Conservation (phyloP, 1,140 invertebrate genomes). For the Hycleus cichorii region DNA sequence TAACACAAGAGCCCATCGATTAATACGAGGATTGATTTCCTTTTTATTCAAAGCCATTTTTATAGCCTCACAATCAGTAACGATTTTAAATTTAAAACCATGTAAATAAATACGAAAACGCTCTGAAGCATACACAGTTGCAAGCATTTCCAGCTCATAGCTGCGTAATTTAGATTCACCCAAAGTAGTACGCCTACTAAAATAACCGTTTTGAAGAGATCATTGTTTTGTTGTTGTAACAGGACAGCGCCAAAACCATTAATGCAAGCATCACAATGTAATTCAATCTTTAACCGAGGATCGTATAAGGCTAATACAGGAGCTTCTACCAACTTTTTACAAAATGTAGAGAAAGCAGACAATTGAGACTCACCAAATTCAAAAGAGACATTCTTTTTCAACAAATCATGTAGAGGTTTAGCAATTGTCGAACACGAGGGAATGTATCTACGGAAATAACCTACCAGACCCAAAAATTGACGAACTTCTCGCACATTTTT, state of each 20-base stretch:
- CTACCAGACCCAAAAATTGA: conserved; percentile 33
- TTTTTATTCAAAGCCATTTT: conserved; percentile 37
- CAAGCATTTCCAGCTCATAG: conserved; percentile 34
- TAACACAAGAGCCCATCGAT: conserved; percentile 26
- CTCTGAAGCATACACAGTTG: conserved; percentile 36
- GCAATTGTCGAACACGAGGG: conserved; percentile 30
- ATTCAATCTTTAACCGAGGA: conserved; percentile 23
- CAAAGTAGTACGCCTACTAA: conserved; percentile 5
- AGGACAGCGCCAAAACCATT: conserved; percentile 26
- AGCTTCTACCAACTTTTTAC: conserved; percentile 12
- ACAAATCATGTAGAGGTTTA: conserved; percentile 29
- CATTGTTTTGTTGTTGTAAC: conserved; percentile 16
- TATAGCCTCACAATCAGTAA: conserved; percentile 33
- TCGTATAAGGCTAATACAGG: conserved; percentile 27
- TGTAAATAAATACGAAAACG: conserved; percentile 40
- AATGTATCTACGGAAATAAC: conserved; percentile 36
- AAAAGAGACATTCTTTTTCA: conserved; percentile 28
- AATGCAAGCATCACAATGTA: conserved; percentile 32
- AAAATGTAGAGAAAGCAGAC: conserved; percentile 16
- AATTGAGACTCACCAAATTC: conserved; percentile 29
- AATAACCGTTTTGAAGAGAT: conserved; percentile 13
- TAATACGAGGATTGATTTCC: conserved; percentile 25
- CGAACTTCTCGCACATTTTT: conserved; percentile 29
- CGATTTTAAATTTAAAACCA: conserved; percentile 36
- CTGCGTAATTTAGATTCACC: conserved; percentile 10